These are phyloP conservation scores for Zelleria hepariella DNA, from an alignment of 2,888 invertebrate genomes.

Conservation along the genomic window DNA sequence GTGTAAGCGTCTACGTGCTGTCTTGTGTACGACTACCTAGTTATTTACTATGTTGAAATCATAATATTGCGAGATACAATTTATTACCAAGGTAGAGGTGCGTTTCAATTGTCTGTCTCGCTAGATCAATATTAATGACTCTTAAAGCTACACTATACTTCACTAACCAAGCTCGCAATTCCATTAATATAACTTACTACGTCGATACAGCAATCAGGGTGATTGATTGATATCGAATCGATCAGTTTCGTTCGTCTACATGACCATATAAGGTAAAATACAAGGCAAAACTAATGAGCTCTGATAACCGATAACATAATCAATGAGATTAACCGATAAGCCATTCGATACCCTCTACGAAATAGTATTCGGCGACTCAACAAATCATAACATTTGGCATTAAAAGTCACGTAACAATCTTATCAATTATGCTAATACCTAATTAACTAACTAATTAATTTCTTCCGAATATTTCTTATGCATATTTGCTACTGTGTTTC, in stretches of 20 bases:
- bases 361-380: neutral
- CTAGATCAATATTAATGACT: neutral
- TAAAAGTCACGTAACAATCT: neutral
- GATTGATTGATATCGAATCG: neutral
- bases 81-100: neutral
- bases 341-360: neutral
- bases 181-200: neutral
- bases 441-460: neutral
- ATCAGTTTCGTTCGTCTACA: conserved; percentile 1
- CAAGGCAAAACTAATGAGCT: conserved; percentile 11
- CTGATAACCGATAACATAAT: conserved; percentile 6
- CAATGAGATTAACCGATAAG: conserved; percentile 7
- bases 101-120: neutral
- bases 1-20: too few species aligned
- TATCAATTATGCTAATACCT: neutral
- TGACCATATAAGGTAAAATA: conserved; percentile 36
- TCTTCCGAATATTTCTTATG: neutral
- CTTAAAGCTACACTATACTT: neutral
- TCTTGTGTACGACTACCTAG: too few species aligned
- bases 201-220: neutral
- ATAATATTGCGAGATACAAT: neutral
- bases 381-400: neutral
- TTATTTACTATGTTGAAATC: neutral
- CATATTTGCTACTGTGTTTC: neutral
- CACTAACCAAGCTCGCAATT: neutral